Evolutionary conservation across 2,113 vertebrate genomes (phyloP).

Genomic region (Oreocharis arfaki): DNA sequence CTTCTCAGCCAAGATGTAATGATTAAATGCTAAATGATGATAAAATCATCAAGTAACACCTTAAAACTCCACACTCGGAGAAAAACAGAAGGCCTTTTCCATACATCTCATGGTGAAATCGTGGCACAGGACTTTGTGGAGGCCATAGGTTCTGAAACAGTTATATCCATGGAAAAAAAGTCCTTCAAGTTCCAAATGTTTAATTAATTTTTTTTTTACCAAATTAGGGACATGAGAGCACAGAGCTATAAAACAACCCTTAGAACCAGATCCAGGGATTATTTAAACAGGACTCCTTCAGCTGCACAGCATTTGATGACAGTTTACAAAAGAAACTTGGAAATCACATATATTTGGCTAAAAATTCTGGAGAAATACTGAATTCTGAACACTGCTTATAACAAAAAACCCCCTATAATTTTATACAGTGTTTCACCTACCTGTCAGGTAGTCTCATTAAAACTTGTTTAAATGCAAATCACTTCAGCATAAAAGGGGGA

Average conservation of each 20-base stretch:
- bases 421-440: neutral
- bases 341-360: neutral
- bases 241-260: neutral
- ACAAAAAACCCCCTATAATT: accelerated
- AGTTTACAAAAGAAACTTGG: neutral
- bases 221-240: accelerated
- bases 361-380: neutral
- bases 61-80: neutral
- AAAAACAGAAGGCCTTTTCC: neutral
- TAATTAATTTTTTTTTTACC: neutral
- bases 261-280: neutral
- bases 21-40: neutral
- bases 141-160: neutral
- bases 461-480: neutral
- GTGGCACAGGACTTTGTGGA: neutral
- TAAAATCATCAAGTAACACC: neutral
- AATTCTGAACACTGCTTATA: neutral
- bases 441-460: neutral
- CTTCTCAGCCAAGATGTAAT: neutral
- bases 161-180: neutral
- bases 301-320: neutral
- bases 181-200: neutral
- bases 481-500: neutral
- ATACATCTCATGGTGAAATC: neutral
- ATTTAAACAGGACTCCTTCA: neutral